These are phyloP conservation scores for Cordylochernes scorpioides DNA, from an alignment of 2,888 invertebrate genomes.

Conservation along the genomic window DNA sequence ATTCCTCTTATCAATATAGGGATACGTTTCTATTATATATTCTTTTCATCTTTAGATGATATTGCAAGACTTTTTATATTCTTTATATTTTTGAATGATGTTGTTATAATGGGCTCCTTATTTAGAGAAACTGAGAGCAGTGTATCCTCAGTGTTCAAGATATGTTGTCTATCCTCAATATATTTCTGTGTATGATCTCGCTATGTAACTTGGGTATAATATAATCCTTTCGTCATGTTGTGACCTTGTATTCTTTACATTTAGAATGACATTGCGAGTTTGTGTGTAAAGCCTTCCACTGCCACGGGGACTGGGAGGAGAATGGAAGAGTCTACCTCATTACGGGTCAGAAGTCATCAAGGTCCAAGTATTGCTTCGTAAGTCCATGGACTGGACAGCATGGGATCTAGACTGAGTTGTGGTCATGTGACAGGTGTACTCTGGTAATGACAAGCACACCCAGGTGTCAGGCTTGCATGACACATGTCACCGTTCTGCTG, in stretches of 20 bases:
- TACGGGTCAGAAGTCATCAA: constrained; percentile 7
- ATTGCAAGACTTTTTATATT: too few species aligned
- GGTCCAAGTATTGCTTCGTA: constrained; percentile 11
- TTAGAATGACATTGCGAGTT: neutral
- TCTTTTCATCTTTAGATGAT: too few species aligned
- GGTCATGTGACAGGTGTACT: constrained; percentile 9
- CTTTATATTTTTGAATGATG: too few species aligned
- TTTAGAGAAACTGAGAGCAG: too few species aligned
- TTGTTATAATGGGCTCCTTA: too few species aligned
- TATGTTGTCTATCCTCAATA: too few species aligned
- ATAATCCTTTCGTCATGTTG: neutral
- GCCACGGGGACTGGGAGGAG: constrained; percentile 17
- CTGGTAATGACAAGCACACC: constrained; percentile 9
- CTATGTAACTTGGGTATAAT: constrained; percentile 1
- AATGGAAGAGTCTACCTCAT: constrained; percentile 16
- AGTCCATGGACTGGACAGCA: too few species aligned
- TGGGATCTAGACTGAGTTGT: too few species aligned
- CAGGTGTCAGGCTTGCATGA: constrained; percentile 10
- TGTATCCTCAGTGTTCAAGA: too few species aligned
- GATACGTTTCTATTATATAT: too few species aligned
- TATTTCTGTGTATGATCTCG: too few species aligned
- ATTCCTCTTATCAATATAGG: too few species aligned
- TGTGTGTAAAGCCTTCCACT: constrained; percentile 14
- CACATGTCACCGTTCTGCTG: constrained; percentile 8
- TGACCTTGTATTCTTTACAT: neutral